Base-by-base conservation (phyloP, 2,888 invertebrate genomes). In the Sphaerophoria taeniata region DNA sequence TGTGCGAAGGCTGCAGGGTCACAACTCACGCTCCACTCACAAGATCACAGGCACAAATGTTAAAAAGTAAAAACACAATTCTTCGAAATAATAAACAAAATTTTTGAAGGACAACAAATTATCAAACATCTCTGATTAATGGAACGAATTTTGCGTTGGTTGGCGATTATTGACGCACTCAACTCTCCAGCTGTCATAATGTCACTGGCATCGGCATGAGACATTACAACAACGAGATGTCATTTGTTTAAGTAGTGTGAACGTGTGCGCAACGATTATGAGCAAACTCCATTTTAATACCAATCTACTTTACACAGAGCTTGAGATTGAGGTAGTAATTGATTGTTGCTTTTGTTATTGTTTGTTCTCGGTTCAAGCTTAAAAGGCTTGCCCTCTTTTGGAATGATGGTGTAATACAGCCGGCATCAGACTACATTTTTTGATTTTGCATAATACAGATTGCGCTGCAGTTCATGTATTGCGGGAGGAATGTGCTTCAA, bases 41-140 rank as follows among this genome's bases (percentile, higher is more conserved):
- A 36, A 49, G 7, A 39, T 4, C 16, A 6, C 60, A 24, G 12
- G 12, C 60, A 60, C 1, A 39, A 12, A n/a, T 2, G 7, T 11
- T 14, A 2, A 39, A 39, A 39, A 39, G 39, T 7, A 6, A 39
- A 39, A 39, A 39, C 49, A 43, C 31, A 72, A 67, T 73, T 67
- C 51, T 63, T 63, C 45, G 16, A 60, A 63, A 77, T 3, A 70
- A 61, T 43, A 58, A 47, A 58, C 16, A 14, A 24, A 43, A 43
- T 6, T 9, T 43, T 67, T 60, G 73, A 79, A 67, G 78, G 73
- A 79, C 78, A 72, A 65, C 73, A 67, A 78, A 78, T 63, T 72
- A 78, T 65, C 55, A 60, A 43, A 61, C 74, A 81, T 78, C 73
- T 83, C 78, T 83, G 83, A 78, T 83, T 78, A 78, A 83, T 83